A percentile compares a stretch with the other conserved stretches of the same genome.
Conservation (phyloP, 2,888 invertebrate species). For the Gandaritis pyraliata region DNA sequence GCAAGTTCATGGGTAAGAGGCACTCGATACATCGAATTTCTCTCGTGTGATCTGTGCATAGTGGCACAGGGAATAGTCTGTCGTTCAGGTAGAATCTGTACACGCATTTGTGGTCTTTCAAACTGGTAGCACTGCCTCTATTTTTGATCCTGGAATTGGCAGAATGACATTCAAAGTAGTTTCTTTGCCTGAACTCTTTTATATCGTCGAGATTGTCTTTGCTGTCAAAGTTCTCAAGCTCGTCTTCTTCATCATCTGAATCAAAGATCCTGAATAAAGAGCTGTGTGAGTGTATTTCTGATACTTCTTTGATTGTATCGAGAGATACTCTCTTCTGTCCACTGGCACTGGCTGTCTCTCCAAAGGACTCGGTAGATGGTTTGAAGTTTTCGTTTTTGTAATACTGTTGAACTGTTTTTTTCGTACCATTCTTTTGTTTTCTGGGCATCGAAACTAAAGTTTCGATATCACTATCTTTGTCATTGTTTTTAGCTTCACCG, state of each 20-base stretch:
- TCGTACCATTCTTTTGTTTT: constrained; percentile 19
- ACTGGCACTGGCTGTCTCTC: constrained; percentile 45
- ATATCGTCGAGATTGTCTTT: constrained; percentile 51
- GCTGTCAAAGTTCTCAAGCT: constrained; percentile 48
- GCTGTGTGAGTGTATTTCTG: constrained; percentile 52
- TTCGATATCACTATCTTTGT: constrained; percentile 18
- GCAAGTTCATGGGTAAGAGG: constrained; percentile 65
- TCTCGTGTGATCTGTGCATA: constrained; percentile 72
- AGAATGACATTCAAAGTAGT: constrained; percentile 87
- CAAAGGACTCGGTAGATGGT: constrained; percentile 56
- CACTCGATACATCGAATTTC: constrained; percentile 80
- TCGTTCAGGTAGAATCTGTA: constrained; percentile 85
- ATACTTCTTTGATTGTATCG: constrained; percentile 65
- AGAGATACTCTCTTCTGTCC: constrained; percentile 53
- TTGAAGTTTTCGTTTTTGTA: constrained; percentile 71
- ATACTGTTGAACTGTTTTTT: constrained; percentile 56
- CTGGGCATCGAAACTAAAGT: constrained; percentile 18
- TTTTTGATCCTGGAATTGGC: constrained; percentile 64
- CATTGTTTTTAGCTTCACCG: constrained; percentile 4
- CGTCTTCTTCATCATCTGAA: constrained; percentile 54
- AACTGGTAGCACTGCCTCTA: constrained; percentile 52
- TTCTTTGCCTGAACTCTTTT: constrained; percentile 81
- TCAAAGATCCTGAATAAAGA: constrained; percentile 51
- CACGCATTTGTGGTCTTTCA: constrained; percentile 75
- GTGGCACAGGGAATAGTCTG: constrained; percentile 81